Conservation (phyloP, 2,888 invertebrate genomes). For the Drosophila phalerata region DNA sequence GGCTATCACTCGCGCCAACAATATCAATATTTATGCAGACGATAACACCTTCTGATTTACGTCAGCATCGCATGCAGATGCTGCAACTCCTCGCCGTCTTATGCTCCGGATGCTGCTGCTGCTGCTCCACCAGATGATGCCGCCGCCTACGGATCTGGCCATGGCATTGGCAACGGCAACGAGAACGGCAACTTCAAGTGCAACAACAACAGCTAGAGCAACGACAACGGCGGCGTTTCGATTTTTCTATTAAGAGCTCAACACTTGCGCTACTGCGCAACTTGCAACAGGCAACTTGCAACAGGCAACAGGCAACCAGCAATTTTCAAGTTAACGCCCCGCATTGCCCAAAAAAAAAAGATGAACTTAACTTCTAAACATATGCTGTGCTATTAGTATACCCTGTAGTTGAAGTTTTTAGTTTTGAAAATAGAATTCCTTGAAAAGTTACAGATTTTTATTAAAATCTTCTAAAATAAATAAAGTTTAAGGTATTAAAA, state of each 20-base stretch:
- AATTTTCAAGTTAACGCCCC: conserved; percentile 83
- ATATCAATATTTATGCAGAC: conserved; percentile 85
- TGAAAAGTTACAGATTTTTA: too few relatives aligned
- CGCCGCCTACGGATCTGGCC: conserved; percentile 35
- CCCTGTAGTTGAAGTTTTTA: neutral
- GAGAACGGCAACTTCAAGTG: neutral
- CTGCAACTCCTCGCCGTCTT: conserved; percentile 31
- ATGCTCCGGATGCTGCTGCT: conserved; percentile 32
- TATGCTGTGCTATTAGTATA: conserved; percentile 3
- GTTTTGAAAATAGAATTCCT: neutral
- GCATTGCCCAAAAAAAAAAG: conserved; percentile 45
- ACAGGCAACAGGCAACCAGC: conserved; percentile 55
- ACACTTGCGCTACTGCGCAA: conserved; percentile 81
- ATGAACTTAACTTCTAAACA: neutral
- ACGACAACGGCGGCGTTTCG: conserved; percentile 48
- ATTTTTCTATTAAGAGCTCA: conserved; percentile 83
- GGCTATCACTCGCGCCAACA: conserved; percentile 79
- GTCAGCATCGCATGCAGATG: conserved; percentile 76
- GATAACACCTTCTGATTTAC: conserved; percentile 85
- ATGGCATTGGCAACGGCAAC: conserved; percentile 16
- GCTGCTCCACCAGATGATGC: conserved; percentile 31
- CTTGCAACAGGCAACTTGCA: conserved; percentile 51
- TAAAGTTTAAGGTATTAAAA: too few relatives aligned
- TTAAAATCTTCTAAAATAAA: too few relatives aligned
- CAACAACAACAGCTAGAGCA: conserved; percentile 9